A percentile compares a stretch with the other conserved stretches of the same genome.
Conservation (phyloP, 2,797 vertebrate species). For the Crocidura indochinensis region DNA sequence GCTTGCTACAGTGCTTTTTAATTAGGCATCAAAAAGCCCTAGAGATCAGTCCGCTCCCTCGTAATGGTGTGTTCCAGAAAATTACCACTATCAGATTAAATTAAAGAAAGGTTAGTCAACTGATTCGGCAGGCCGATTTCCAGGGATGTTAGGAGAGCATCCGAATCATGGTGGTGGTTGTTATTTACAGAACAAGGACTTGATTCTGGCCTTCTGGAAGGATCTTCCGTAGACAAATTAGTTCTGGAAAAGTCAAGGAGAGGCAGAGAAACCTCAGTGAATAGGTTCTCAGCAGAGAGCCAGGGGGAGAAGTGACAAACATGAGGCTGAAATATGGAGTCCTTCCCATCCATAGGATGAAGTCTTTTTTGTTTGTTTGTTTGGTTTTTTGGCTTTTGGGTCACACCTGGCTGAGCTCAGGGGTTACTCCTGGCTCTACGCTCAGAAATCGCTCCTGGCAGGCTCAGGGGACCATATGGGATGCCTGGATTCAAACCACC, state of each 20-base stretch:
- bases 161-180: slow-evolving; percentile 23
- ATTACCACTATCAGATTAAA: slow-evolving; percentile 82
- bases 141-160: slow-evolving; percentile 7
- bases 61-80: slow-evolving; percentile 82
- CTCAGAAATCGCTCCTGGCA: too few relatives aligned
- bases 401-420: too few relatives aligned
- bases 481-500: too few relatives aligned
- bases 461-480: too few relatives aligned
- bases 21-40: slow-evolving; percentile 85
- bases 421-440: too few relatives aligned
- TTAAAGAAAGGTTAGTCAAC: slow-evolving; percentile 78
- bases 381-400: too few relatives aligned
- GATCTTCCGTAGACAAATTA: slow-evolving; percentile 27
- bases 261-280: background rate
- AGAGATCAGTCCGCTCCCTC: slow-evolving; percentile 81
- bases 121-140: slow-evolving; percentile 76
- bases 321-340: background rate
- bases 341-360: background rate
- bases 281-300: background rate
- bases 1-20: slow-evolving; percentile 87
- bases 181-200: slow-evolving; percentile 65
- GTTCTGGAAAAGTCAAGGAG: background rate
- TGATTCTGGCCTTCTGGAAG: background rate
- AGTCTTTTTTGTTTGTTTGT: too few relatives aligned
- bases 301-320: background rate